A percentile compares a stretch with the other conserved stretches of the same genome.
These are phyloP conservation scores for Charanyca ferruginea DNA, from an alignment of 2,888 invertebrate species.

Conservation along the genomic window DNA sequence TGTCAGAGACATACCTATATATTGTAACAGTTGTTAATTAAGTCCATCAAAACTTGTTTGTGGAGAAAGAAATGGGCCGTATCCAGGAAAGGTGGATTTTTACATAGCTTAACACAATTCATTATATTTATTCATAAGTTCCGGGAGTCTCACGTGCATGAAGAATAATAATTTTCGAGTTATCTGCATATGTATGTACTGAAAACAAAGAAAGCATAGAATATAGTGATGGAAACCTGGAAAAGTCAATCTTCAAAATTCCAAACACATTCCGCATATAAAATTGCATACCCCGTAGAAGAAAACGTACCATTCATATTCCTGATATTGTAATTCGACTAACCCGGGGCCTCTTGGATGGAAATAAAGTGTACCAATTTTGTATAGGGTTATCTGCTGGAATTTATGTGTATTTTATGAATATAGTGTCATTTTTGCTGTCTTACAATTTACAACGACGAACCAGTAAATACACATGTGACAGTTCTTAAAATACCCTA, in stretches of 20 bases:
- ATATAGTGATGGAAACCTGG: background rate
- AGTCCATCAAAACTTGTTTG: too few species aligned
- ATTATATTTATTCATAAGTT: too few species aligned
- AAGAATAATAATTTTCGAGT: too few species aligned
- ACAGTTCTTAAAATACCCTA: too few species aligned
- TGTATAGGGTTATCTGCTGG: conserved; percentile 10
- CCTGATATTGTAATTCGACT: conserved; percentile 34
- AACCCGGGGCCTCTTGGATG: conserved; percentile 25
- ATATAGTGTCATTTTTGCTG: background rate
- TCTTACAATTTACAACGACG: background rate
- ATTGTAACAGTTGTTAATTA: too few species aligned
- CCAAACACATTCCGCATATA: conserved; percentile 14
- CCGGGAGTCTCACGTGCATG: too few species aligned
- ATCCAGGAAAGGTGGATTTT: too few species aligned
- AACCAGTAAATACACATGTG: too few species aligned
- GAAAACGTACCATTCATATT: conserved; percentile 18
- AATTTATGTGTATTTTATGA: conserved; percentile 12
- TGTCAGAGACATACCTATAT: too few species aligned
- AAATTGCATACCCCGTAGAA: conserved; percentile 27
- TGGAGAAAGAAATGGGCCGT: too few species aligned
- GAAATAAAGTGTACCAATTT: conserved; percentile 41
- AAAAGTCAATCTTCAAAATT: conserved; percentile 3
- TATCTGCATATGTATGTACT: too few species aligned
- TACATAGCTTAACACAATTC: too few species aligned
- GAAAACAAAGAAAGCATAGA: background rate